Conservation (phyloP, 92 coral and sea anemone genomes). For the Epizoanthus illoricatus region DNA sequence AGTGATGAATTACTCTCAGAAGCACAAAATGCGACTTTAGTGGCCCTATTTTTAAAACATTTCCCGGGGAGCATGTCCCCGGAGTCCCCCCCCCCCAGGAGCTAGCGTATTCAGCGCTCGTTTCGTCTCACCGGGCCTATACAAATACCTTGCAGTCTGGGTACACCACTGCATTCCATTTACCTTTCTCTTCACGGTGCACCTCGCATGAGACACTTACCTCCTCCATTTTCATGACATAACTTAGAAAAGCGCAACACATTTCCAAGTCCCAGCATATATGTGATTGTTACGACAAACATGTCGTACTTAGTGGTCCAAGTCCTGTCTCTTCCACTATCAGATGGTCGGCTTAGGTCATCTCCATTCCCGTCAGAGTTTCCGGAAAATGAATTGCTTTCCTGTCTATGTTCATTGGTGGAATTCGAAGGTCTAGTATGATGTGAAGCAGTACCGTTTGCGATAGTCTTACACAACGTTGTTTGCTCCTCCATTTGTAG, state of each 20-base stretch:
- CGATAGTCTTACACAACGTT: background rate
- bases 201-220: conserved; percentile 39
- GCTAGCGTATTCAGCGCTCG: too few relatives aligned
- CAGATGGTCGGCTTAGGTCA: background rate
- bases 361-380: background rate
- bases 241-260: conserved; percentile 83
- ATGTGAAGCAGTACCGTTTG: conserved; percentile 5
- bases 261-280: conserved; percentile 85
- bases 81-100: too few relatives aligned
- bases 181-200: background rate
- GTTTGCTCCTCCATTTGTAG: background rate
- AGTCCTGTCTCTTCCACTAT: conserved; percentile 46
- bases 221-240: conserved; percentile 94
- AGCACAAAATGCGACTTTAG: too few relatives aligned
- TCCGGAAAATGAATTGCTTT: background rate
- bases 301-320: conserved; percentile 63
- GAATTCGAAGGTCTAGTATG: background rate
- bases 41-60: too few relatives aligned
- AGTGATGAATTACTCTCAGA: too few relatives aligned
- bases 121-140: background rate
- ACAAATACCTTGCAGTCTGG: background rate
- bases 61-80: too few relatives aligned
- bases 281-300: conserved; percentile 69
- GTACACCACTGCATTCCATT: too few relatives aligned
- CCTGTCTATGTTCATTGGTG: background rate